Conservation (phyloP, 2,888 invertebrate genomes). For the Rosalia funebris region DNA sequence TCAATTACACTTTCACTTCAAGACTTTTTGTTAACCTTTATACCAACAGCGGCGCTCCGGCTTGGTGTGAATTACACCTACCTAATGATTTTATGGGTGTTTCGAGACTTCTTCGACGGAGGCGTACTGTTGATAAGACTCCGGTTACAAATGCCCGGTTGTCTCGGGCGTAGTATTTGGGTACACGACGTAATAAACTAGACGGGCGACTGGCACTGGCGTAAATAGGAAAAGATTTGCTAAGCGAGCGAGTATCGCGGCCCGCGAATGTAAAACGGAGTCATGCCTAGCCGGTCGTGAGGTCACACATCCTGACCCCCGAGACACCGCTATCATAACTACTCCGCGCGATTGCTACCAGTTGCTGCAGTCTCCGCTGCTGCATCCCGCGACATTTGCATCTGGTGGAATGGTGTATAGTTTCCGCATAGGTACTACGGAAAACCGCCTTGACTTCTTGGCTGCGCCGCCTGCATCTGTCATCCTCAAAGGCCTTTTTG, state of each 20-base stretch:
- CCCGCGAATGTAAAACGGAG: constrained; percentile 25
- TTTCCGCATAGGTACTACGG: too few species aligned
- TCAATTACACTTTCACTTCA: too few species aligned
- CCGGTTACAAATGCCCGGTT: not conserved
- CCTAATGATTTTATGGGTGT: too few species aligned
- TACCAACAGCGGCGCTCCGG: too few species aligned
- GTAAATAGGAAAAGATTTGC: constrained; percentile 10
- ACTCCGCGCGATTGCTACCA: constrained; percentile 35
- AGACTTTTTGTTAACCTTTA: too few species aligned
- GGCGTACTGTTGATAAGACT: not conserved
- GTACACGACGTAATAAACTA: constrained; percentile 6
- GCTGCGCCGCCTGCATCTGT: too few species aligned
- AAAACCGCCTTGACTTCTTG: too few species aligned
- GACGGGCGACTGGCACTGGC: constrained; percentile 4
- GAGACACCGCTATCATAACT: constrained; percentile 35
- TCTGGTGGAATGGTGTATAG: not conserved
- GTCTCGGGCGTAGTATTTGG: not conserved
- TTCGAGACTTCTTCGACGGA: not conserved
- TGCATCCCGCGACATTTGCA: constrained; percentile 10
- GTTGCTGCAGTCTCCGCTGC: constrained; percentile 32
- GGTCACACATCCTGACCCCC: constrained; percentile 39
- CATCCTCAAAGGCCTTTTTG: too few species aligned
- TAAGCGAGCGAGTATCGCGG: constrained; percentile 3
- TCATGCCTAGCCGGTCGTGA: constrained; percentile 37
- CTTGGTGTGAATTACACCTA: too few species aligned